Evolutionary conservation across 2,888 invertebrate genomes (phyloP), one percentile per base, ranked within the genome.

Genomic region (Biston stratarius): DNA sequence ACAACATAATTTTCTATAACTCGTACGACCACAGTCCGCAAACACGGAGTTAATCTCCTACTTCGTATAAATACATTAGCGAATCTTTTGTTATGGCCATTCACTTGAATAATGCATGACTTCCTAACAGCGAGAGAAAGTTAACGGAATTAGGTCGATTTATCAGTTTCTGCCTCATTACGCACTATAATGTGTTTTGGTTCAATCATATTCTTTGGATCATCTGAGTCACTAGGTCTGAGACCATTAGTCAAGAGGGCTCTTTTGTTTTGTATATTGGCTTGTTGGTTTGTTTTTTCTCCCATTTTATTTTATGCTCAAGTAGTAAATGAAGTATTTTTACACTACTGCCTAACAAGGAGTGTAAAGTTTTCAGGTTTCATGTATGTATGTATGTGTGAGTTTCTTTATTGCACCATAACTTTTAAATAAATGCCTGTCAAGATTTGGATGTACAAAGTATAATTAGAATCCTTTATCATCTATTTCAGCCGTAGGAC

Each of bases 91-190:
- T 63, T 60, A 56, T 45, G 51, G 45, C 45, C 56, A 51, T 57
- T 60, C 59, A 3, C 38, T 60, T 68, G 67, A 68, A 68, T 68
- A 64, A 68, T 63, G 51, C 59, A 68, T 68, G 63, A 64, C 47
- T 40, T 49, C 11, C 63, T 51, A 51, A 40, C 60, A 48, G 58
- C 51, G 47, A 47, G 51, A n/a, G 66, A 59, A 58, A 68, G 56
- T 68, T 63, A 68, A 63, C 60, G 63, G 63, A 59, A 68, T 68
- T 68, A 68, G 63, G 67, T 64, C 67, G 55, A 64, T 68, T 64
- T 68, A 49, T 60, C 63, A 55, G 63, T 60, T 68, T 68, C 67
- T n/a, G 63, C 60, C 56, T 68, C 67, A 63, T 68, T 68, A 68
- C 49, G 24, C 24, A 49, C 63, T 47, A 61, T 68, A 68, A 68